Percentiles rank a stretch among this genome's conserved stretches.
Evolutionary conservation across 2,797 vertebrate genomes (phyloP).

Genomic region (Tokudaia tokunoshimensis): DNA sequence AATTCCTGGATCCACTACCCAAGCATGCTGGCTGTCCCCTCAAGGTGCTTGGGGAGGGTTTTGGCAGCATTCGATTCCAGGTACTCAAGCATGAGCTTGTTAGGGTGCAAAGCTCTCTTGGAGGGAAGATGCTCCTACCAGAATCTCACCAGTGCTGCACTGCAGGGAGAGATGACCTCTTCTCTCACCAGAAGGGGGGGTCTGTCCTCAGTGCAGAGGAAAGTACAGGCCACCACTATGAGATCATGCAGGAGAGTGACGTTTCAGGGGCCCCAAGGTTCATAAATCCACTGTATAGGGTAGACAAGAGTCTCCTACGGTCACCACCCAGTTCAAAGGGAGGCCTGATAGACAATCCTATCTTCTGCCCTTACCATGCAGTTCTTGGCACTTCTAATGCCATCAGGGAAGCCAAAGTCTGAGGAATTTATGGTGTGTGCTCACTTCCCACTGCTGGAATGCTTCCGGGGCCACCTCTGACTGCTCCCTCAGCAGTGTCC

Average conservation of each 20-base stretch:
- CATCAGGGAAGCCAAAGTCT: not conserved
- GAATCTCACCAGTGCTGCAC: not conserved
- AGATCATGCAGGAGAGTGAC: not conserved
- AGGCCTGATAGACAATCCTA: not conserved
- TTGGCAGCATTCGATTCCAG: slow-evolving; percentile 55
- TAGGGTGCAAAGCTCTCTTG: not conserved
- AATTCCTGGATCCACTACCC: slow-evolving; percentile 71
- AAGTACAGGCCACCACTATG: not conserved
- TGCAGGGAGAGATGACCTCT: not conserved
- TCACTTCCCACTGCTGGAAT: slow-evolving; percentile 45
- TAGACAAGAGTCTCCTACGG: accelerated
- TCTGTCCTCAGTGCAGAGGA: not conserved
- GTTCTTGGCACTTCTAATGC: slow-evolving; percentile 65
- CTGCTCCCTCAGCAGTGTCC: not conserved
- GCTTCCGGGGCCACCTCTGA: not conserved
- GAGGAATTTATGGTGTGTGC: slow-evolving; percentile 62
- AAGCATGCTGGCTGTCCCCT: slow-evolving; percentile 52
- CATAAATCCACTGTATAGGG: not conserved
- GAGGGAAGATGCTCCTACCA: not conserved
- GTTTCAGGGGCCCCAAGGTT: not conserved
- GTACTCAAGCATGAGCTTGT: not conserved
- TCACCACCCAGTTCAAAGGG: not conserved
- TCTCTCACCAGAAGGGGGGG: not conserved
- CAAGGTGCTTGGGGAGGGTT: slow-evolving; percentile 50
- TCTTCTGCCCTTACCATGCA: not conserved